These are phyloP conservation scores for Scomber japonicus DNA, from an alignment of 2,113 vertebrate species.

Conservation along the genomic window DNA sequence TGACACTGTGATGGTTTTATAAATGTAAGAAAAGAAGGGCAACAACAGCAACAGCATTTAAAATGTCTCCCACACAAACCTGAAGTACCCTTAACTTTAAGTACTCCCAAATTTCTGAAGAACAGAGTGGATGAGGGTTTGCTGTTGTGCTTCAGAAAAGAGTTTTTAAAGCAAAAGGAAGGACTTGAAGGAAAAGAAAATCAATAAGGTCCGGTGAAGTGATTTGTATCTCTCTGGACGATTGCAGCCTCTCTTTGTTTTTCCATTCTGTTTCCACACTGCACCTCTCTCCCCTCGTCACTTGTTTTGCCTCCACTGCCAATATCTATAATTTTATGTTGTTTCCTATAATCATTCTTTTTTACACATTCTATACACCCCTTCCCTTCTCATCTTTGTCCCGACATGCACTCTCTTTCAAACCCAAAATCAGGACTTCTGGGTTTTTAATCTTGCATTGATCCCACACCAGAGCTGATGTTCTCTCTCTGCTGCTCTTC, in stretches of 20 bases:
- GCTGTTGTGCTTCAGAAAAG: not conserved
- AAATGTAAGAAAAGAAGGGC: not conserved
- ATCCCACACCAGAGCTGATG: not conserved
- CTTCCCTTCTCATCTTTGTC: not conserved
- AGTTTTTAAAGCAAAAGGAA: not conserved
- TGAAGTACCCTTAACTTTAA: constrained; percentile 13
- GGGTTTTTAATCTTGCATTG: constrained; percentile 26
- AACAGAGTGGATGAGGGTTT: not conserved
- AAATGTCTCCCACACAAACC: not conserved
- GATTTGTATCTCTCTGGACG: not conserved
- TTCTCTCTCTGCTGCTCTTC: constrained; percentile 22
- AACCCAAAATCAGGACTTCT: not conserved
- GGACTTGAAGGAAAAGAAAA: not conserved
- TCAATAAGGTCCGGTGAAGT: not conserved
- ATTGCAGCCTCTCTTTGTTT: not conserved
- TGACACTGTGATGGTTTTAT: not conserved
- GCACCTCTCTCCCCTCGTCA: not conserved
- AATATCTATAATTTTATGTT: not conserved
- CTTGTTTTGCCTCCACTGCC: not conserved
- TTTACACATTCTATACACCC: not conserved
- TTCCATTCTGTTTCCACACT: not conserved
- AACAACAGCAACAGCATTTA: not conserved
- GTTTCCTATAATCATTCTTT: not conserved
- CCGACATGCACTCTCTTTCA: not conserved
- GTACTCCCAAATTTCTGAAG: constrained; percentile 1